Evolutionary conservation across 1,140 invertebrate genomes (phyloP).

Genomic region (Bombus sylvicola): DNA sequence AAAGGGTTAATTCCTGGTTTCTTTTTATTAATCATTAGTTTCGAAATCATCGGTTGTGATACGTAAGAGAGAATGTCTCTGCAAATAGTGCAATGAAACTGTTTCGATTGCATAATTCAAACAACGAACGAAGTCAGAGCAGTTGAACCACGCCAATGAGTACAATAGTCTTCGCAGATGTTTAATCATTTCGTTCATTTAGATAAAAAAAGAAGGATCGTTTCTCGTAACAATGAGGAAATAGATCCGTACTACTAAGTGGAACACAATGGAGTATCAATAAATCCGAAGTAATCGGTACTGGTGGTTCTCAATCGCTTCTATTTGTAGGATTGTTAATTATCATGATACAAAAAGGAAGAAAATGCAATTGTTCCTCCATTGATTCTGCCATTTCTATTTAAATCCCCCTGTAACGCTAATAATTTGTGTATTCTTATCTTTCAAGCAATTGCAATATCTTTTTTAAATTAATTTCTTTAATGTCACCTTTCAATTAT

Average conservation of each 20-base stretch:
- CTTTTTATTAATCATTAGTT: too few species aligned
- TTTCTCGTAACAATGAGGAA: conserved; percentile 41
- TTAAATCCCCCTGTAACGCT: too few species aligned
- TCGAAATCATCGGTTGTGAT: background rate
- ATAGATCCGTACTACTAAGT: conserved; percentile 10
- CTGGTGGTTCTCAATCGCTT: conserved; percentile 35
- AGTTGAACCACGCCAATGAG: conserved; percentile 18
- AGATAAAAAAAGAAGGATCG: conserved; percentile 15
- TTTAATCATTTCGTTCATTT: background rate
- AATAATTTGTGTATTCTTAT: background rate
- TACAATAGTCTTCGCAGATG: conserved; percentile 13
- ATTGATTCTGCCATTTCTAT: background rate
- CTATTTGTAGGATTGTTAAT: background rate
- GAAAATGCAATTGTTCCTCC: background rate
- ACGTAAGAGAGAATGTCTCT: background rate
- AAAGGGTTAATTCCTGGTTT: too few species aligned
- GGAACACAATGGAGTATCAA: conserved; percentile 29
- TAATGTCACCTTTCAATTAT: background rate
- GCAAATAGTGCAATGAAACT: background rate
- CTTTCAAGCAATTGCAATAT: background rate
- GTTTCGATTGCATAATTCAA: conserved; percentile 8
- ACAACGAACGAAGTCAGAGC: background rate
- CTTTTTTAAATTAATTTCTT: background rate
- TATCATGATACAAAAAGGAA: background rate
- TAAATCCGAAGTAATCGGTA: conserved; percentile 30